Base-by-base conservation (phyloP, 2,888 invertebrate genomes). In the Drosophila melanocephala region DNA sequence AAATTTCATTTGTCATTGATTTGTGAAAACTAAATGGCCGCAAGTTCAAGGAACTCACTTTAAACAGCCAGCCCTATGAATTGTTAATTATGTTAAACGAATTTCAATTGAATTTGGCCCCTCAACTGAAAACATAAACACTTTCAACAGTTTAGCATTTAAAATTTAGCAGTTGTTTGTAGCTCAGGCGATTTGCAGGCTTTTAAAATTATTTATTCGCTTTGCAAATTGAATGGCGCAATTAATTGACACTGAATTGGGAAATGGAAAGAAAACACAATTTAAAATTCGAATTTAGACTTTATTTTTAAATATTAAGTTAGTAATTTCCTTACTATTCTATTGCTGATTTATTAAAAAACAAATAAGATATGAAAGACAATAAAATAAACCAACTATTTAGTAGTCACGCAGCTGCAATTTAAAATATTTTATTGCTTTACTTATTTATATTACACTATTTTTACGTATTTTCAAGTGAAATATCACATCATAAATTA, bases 11-110 rank as follows among this genome's bases (percentile, higher is more conserved):
- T 35, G 28, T 3, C 14, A 59, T 75, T 59, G 59, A 50, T 33
- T 39, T 59, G 1, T 35, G 51, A 28, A 44, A 22, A 33, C 39
- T n/a, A 75, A 55, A 55, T 77, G 50, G 53, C 37, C 32, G 19
- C 28, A 52, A 72, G 56, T 75, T 71, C 47, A 56, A 47, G 60
- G n/a, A 61, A 64, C 59, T 60, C 28, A 16, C 50, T 42, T 44
- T 28, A 28, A 60, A 35, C 14, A 26, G 26, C 30, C 26, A 47
- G 3, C 16, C 1, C 35, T 22, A 50, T 55, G 12, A 22, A 65
- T 14, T 35, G 32, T 63, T 33, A 50, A 26, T 66, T 59, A n/a
- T 19, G 28, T 32, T 50, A 42, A 71, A 30, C 22, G 16, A 37
- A 52, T 47, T 39, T 28, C 10, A 12, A 47, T 28, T 28, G 16